Evolutionary conservation across 2,888 invertebrate species (phyloP).

Genomic region (Ophion costatus): DNA sequence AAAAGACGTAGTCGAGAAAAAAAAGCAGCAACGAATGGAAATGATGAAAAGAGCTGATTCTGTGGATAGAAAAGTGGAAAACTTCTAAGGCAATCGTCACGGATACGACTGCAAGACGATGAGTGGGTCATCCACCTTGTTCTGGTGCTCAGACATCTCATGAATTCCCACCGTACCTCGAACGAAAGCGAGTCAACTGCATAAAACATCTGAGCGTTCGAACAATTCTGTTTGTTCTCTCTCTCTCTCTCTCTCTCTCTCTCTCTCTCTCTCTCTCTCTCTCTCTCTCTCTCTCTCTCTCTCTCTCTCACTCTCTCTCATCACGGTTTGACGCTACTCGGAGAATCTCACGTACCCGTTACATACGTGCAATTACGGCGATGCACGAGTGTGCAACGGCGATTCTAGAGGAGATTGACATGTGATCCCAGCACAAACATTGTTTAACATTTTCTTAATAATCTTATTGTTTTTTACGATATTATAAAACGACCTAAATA

Average conservation of each 20-base stretch:
- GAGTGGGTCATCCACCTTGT: slow-evolving; percentile 7
- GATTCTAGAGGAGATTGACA: neutral
- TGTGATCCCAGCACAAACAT: neutral
- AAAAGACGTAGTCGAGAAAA: neutral
- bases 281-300: neutral
- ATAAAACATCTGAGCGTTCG: slow-evolving; percentile 20
- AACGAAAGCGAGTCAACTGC: slow-evolving; percentile 56
- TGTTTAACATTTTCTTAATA: neutral
- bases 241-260: neutral
- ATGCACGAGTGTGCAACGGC: neutral
- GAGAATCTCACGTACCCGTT: slow-evolving; percentile 50
- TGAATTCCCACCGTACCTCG: neutral
- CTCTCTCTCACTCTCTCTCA: neutral
- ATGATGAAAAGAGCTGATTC: neutral
- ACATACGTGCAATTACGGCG: slow-evolving; percentile 40
- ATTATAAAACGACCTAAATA: neutral
- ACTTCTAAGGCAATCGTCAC: neutral
- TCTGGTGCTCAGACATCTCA: slow-evolving; percentile 4
- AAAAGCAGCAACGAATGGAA: neutral
- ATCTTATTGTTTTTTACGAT: neutral
- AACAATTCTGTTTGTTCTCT: slow-evolving; percentile 19
- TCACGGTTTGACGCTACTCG: slow-evolving; percentile 47
- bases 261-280: neutral
- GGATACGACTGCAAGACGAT: neutral
- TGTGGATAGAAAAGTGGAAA: neutral